Percentiles rank a stretch among this genome's conserved stretches.
Evolutionary conservation across 2,113 vertebrate species (phyloP).

Genomic region (Isurus oxyrinchus): DNA sequence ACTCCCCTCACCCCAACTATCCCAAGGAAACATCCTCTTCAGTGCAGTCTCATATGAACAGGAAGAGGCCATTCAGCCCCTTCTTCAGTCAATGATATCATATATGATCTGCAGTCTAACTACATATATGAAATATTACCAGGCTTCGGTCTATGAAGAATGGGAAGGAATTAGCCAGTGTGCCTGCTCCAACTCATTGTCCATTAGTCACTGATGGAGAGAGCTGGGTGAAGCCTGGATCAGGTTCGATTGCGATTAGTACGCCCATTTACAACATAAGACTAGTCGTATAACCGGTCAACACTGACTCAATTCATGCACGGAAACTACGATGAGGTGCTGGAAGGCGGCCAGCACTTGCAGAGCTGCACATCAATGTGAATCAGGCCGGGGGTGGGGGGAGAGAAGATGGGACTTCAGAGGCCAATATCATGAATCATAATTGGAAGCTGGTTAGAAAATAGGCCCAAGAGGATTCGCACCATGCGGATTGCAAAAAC

Average conservation of each 20-base stretch:
- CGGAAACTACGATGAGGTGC: not conserved
- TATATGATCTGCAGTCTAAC: too few relatives aligned
- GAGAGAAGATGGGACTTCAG: not conserved
- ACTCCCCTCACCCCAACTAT: too few relatives aligned
- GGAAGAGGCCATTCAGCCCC: too few relatives aligned
- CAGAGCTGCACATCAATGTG: too few relatives aligned
- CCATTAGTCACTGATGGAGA: not conserved
- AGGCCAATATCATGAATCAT: not conserved
- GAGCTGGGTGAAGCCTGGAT: too few relatives aligned
- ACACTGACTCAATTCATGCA: too few relatives aligned
- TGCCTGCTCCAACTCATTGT: not conserved
- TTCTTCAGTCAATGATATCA: too few relatives aligned
- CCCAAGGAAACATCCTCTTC: too few relatives aligned
- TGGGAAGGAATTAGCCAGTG: too few relatives aligned
- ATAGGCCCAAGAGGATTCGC: not conserved
- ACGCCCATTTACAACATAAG: not conserved
- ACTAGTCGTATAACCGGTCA: not conserved
- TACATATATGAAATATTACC: not conserved
- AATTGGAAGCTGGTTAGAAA: not conserved
- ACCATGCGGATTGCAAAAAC: not conserved
- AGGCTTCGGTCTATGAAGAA: not conserved
- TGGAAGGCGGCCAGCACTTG: too few relatives aligned
- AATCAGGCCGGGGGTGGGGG: not conserved
- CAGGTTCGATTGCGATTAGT: not conserved
- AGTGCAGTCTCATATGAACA: too few relatives aligned